These are phyloP conservation scores for Sphaeramia orbicularis DNA, from an alignment of 2,797 vertebrate genomes.

Conservation along the genomic window DNA sequence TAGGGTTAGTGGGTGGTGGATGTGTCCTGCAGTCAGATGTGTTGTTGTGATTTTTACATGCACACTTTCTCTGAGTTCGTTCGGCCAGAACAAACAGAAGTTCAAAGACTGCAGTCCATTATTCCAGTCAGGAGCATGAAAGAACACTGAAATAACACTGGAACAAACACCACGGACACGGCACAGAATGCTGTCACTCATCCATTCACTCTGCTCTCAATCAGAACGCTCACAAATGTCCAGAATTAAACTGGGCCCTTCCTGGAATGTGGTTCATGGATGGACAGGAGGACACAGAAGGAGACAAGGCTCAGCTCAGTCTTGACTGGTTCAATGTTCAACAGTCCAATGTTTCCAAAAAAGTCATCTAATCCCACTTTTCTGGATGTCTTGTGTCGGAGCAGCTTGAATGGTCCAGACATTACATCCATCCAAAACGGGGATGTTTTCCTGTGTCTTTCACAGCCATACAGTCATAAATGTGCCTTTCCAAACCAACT, in stretches of 20 bases:
- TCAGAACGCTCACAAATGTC: constrained; percentile 68
- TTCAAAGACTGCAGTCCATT: constrained; percentile 70
- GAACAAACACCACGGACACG: constrained; percentile 77
- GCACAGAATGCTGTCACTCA: constrained; percentile 69
- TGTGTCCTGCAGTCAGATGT: constrained; percentile 29
- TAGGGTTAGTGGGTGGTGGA: too few species aligned
- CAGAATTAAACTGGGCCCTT: constrained; percentile 72
- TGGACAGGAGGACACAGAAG: constrained; percentile 54
- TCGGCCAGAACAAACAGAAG: constrained; percentile 60
- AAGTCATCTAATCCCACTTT: too few species aligned
- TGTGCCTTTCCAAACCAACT: too few species aligned
- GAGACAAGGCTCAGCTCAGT: too few species aligned
- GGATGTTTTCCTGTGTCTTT: too few species aligned
- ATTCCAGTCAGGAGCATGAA: constrained; percentile 80
- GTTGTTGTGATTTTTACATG: constrained; percentile 70
- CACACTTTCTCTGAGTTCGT: constrained; percentile 60
- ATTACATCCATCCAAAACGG: too few species aligned
- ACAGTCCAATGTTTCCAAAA: too few species aligned
- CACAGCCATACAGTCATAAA: too few species aligned
- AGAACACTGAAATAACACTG: too few species aligned
- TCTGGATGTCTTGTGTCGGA: too few species aligned
- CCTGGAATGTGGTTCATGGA: constrained; percentile 61
- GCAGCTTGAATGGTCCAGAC: too few species aligned
- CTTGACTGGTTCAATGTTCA: too few species aligned
- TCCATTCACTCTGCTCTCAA: constrained; percentile 68